Conservation (phyloP, 1,140 invertebrate genomes). For the Drosophila arawakana region DNA sequence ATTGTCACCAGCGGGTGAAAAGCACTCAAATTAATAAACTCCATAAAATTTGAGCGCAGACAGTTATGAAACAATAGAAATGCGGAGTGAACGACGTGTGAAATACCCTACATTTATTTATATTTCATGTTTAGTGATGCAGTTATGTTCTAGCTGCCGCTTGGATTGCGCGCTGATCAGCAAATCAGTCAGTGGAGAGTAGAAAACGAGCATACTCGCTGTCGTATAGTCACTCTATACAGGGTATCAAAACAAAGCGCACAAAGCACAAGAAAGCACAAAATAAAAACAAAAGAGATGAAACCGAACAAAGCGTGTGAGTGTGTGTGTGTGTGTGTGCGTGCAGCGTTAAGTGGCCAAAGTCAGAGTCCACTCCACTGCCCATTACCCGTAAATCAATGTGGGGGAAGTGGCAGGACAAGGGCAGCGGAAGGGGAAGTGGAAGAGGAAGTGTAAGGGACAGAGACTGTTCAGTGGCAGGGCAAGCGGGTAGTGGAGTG, state of each 20-base stretch:
- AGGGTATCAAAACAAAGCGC: slow-evolving; percentile 33
- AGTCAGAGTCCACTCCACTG: background rate
- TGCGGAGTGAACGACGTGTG: background rate
- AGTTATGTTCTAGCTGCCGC: too few species aligned
- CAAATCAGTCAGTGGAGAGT: too few species aligned
- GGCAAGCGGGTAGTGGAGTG: background rate
- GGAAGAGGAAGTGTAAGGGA: background rate
- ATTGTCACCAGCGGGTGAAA: slow-evolving; percentile 72
- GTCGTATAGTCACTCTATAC: background rate
- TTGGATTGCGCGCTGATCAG: background rate
- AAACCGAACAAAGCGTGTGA: slow-evolving; percentile 21
- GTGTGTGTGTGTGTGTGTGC: slow-evolving; percentile 36
- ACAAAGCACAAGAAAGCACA: slow-evolving; percentile 8
- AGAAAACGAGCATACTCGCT: background rate
- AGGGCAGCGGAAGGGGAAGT: background rate
- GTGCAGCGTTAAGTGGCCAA: slow-evolving; percentile 69
- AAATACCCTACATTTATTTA: slow-evolving; percentile 14
- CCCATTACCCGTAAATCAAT: slow-evolving; percentile 65
- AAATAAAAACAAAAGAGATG: slow-evolving; percentile 13
- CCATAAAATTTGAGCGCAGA: slow-evolving; percentile 79
- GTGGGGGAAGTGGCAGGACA: slow-evolving; percentile 28
- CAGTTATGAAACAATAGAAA: slow-evolving; percentile 68
- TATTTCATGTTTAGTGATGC: too few species aligned
- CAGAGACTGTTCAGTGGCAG: background rate
- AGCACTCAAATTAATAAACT: slow-evolving; percentile 83